phyloP scores from a whole-genome alignment of 2,888 invertebrate species.

The Nomada fucata region DNA sequence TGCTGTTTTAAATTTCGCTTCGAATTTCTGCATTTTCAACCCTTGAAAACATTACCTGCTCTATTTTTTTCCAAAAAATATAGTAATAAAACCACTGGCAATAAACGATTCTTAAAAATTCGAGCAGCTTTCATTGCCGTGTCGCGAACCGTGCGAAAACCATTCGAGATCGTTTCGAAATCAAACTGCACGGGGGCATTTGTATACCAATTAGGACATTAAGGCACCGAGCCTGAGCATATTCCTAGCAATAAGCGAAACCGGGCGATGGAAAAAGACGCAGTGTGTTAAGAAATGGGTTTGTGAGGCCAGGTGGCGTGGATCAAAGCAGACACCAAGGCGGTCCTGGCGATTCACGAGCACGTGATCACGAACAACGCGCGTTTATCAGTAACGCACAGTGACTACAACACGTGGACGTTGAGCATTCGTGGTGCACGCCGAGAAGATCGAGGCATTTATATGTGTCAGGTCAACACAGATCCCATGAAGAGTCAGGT shows the following conservation, averaged over 20 bases:
- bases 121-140: slow-evolving; percentile 2
- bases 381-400: slow-evolving; percentile 94
- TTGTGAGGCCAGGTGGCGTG: slow-evolving; percentile 91
- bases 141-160: not conserved
- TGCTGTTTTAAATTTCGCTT: not conserved
- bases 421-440: slow-evolving; percentile 93
- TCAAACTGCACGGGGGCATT: not conserved
- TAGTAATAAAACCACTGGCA: no score
- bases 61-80: no score
- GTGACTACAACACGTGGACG: slow-evolving; percentile 97
- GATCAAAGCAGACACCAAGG: slow-evolving; percentile 97
- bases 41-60: no score
- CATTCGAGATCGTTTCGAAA: not conserved
- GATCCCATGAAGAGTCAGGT: slow-evolving; percentile 98
- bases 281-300: slow-evolving; percentile 70
- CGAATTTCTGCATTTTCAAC: no score
- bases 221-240: slow-evolving; percentile 30
- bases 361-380: slow-evolving; percentile 97
- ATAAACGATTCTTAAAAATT: not conserved
- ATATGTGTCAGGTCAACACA: slow-evolving; percentile 98
- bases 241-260: slow-evolving; percentile 23
- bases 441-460: slow-evolving; percentile 94
- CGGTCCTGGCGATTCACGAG: slow-evolving; percentile 96
- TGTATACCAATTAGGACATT: slow-evolving; percentile 11
- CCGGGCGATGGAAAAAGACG: not conserved